phyloP scores from a whole-genome alignment of 2,888 invertebrate genomes.

The Acanthopleura granulata region DNA sequence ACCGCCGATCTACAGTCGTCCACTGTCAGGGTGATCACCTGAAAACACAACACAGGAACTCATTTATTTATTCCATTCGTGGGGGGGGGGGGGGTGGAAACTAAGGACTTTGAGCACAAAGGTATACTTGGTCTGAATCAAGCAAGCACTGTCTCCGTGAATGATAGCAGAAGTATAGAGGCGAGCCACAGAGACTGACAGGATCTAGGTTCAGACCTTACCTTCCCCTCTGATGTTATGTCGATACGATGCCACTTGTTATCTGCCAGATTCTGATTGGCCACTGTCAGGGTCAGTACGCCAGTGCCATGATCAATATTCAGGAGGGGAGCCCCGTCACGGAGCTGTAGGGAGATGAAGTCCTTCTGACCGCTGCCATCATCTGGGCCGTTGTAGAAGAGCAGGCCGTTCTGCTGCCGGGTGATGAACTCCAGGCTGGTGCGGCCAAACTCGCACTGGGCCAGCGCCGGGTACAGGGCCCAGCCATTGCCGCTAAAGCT shows the following conservation, averaged over 20 bases:
- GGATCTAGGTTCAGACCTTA: conserved; percentile 24
- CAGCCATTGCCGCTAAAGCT: conserved; percentile 96
- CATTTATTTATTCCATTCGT: no score
- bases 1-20: conserved; percentile 92
- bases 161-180: no score
- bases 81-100: no score
- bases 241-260: conserved; percentile 98
- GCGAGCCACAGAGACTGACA: no score
- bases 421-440: conserved; percentile 97
- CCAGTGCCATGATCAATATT: conserved; percentile 92
- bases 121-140: no score
- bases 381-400: conserved; percentile 93
- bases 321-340: conserved; percentile 89
- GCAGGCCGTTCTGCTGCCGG: conserved; percentile 85
- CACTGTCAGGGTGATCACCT: conserved; percentile 90
- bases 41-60: conserved; percentile 30
- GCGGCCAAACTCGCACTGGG: conserved; percentile 89
- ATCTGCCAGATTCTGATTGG: conserved; percentile 79
- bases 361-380: conserved; percentile 73
- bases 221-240: conserved; percentile 76
- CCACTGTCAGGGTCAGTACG: conserved; percentile 84
- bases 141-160: no score
- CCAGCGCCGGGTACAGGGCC: conserved; percentile 96
- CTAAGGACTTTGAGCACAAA: no score
- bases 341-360: conserved; percentile 93